Conservation (phyloP, 2,113 vertebrate genomes). For the Bucco capensis region DNA sequence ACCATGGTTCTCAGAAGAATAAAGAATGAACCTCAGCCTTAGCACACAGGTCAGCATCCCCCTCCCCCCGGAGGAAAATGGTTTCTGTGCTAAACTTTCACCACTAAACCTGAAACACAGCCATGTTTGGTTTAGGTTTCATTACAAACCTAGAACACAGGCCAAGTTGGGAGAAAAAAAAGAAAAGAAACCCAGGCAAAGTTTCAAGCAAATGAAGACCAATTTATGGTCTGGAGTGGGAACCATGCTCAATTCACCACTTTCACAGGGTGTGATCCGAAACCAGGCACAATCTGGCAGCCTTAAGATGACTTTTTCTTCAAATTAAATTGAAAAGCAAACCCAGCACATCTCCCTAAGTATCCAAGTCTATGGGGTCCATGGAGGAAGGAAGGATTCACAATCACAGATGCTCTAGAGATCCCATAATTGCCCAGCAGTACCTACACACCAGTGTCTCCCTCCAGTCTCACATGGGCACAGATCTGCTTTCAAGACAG, state of each 20-base stretch:
- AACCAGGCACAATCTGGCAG: constrained; percentile 47
- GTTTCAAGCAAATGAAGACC: constrained; percentile 51
- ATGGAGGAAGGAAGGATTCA: not conserved
- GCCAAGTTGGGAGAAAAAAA: not conserved
- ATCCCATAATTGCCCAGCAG: not conserved
- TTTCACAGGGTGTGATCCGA: constrained; percentile 48
- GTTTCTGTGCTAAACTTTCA: constrained; percentile 58
- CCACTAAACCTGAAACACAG: constrained; percentile 51
- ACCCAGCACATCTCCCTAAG: not conserved
- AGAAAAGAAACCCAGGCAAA: not conserved
- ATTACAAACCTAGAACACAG: constrained; percentile 45
- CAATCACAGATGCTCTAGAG: not conserved
- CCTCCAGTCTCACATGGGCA: not conserved
- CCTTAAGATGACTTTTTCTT: not conserved
- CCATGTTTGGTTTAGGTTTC: constrained; percentile 61
- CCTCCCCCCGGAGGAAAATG: not conserved
- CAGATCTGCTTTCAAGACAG: not conserved
- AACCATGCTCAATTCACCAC: constrained; percentile 27
- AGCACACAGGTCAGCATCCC: not conserved
- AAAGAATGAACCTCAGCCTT: not conserved
- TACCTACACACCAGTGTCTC: not conserved
- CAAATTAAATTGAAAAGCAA: not conserved
- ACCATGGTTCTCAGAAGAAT: not conserved
- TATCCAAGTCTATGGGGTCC: not conserved
- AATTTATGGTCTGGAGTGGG: constrained; percentile 54